Conservation (phyloP, 1,140 invertebrate genomes). For the Chlorops oryzae region DNA sequence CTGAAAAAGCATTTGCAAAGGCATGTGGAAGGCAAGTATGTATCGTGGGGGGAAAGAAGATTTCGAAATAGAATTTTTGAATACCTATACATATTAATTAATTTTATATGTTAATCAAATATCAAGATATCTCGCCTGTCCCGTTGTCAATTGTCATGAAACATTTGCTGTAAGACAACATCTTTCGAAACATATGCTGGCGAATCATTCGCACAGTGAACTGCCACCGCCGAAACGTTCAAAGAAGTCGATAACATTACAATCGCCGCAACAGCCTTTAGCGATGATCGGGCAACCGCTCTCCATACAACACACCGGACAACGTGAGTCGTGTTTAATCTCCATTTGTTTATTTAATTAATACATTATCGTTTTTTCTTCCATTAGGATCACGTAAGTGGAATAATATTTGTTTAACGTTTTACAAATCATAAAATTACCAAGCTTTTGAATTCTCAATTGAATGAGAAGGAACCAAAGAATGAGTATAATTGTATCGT, state of each 20-base stretch:
- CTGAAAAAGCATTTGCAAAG: conserved; percentile 47
- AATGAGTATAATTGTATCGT: too few species aligned
- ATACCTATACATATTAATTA: too few species aligned
- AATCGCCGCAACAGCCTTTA: conserved; percentile 38
- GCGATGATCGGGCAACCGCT: conserved; percentile 39
- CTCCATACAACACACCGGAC: conserved; percentile 39
- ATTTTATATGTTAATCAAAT: too few species aligned
- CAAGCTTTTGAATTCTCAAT: too few species aligned
- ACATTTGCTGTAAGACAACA: conserved; percentile 46
- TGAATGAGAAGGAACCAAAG: too few species aligned
- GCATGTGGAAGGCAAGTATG: conserved; percentile 39
- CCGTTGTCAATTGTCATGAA: conserved; percentile 42
- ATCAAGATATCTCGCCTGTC: conserved; percentile 39
- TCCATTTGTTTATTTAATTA: too few species aligned
- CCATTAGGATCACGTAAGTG: too few species aligned
- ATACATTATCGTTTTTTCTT: too few species aligned
- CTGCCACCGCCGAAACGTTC: conserved; percentile 45
- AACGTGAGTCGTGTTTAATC: conserved; percentile 29
- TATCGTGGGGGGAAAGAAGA: not conserved
- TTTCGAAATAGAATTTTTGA: not conserved
- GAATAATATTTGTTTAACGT: too few species aligned
- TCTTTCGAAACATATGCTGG: conserved; percentile 44
- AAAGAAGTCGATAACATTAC: conserved; percentile 36
- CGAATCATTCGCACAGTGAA: conserved; percentile 41
- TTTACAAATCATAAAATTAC: too few species aligned